These are phyloP conservation scores for Chrysolina oricalcia DNA, from an alignment of 2,888 invertebrate genomes.

Conservation along the genomic window DNA sequence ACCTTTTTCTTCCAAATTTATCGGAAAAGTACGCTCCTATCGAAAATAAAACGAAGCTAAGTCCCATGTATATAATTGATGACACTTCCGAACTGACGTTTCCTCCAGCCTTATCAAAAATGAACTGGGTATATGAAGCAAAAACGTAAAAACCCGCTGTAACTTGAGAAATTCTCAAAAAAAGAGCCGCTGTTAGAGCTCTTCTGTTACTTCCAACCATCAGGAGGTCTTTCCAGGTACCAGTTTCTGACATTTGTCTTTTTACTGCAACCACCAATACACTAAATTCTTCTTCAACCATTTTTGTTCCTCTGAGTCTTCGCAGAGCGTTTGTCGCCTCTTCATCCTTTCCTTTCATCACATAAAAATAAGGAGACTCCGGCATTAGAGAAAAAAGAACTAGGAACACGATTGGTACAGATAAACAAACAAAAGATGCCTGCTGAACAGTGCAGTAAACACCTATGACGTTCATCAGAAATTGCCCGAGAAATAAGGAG, in stretches of 20 bases:
- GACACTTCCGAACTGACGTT: constrained; percentile 57
- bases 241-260: constrained; percentile 63
- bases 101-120: constrained; percentile 63
- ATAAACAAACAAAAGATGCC: background rate
- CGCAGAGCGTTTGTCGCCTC: too few relatives aligned
- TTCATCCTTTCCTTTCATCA: too few relatives aligned
- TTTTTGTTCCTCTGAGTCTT: too few relatives aligned
- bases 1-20: constrained; percentile 56
- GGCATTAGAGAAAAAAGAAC: background rate
- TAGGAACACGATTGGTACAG: background rate
- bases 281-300: background rate
- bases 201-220: constrained; percentile 55
- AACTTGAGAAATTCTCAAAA: constrained; percentile 60
- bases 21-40: constrained; percentile 55
- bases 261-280: constrained; percentile 46
- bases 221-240: constrained; percentile 62
- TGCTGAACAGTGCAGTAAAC: background rate
- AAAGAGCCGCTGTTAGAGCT: constrained; percentile 58
- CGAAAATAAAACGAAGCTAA: constrained; percentile 47
- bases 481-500: background rate
- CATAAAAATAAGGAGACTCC: too few relatives aligned
- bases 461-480: background rate
- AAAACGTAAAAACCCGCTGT: constrained; percentile 59
- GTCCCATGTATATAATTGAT: constrained; percentile 54
- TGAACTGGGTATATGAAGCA: constrained; percentile 59